Evolutionary conservation across 1,140 invertebrate genomes (phyloP).

Genomic region (Rhizoglyphus robini): DNA sequence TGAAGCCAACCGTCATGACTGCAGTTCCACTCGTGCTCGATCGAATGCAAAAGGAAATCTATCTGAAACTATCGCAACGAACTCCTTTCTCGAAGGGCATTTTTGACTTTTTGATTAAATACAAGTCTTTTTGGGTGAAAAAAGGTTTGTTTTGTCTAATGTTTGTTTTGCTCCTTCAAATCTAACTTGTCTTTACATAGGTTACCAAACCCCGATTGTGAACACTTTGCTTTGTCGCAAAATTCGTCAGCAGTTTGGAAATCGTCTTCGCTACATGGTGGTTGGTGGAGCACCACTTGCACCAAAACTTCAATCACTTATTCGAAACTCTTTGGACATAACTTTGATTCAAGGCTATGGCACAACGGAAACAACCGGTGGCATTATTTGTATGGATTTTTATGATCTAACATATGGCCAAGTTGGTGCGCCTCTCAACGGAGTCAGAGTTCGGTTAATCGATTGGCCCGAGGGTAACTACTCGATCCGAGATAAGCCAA

Average conservation of each 20-base stretch:
- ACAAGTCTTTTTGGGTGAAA: constrained; percentile 24
- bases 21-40: constrained; percentile 28
- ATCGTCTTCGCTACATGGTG: constrained; percentile 67
- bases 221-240: constrained; percentile 50
- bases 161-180: neutral
- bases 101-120: constrained; percentile 23
- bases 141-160: constrained; percentile 41
- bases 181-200: constrained; percentile 21
- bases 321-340: constrained; percentile 80
- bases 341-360: constrained; percentile 65
- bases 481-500: constrained; percentile 68
- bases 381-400: constrained; percentile 33
- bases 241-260: constrained; percentile 67
- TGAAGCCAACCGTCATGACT: constrained; percentile 30
- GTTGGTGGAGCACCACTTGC: constrained; percentile 92
- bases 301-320: constrained; percentile 84
- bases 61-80: constrained; percentile 64
- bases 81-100: constrained; percentile 51
- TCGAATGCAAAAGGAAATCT: constrained; percentile 59
- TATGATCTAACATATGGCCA: constrained; percentile 61
- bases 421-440: constrained; percentile 73
- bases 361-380: constrained; percentile 23
- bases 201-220: constrained; percentile 25
- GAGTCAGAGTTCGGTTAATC: constrained; percentile 53
- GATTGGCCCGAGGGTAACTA: constrained; percentile 44